phyloP scores from a whole-genome alignment of 1,140 invertebrate genomes.

The Penaeus indicus region DNA sequence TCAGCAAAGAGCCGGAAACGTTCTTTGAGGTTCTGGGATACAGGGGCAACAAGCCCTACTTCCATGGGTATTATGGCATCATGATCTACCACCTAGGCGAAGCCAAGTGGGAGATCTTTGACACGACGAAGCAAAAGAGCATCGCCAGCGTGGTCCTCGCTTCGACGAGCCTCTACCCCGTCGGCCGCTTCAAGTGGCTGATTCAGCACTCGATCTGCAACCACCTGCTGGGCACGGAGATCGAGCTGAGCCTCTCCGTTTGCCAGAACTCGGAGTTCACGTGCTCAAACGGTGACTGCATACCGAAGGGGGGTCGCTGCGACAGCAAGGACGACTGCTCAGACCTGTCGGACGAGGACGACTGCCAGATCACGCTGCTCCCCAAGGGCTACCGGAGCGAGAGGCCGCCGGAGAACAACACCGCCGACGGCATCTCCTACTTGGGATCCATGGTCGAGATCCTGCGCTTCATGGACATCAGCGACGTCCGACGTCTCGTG shows the following conservation, averaged over 20 bases:
- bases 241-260: slow-evolving; percentile 46
- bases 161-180: slow-evolving; percentile 36
- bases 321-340: slow-evolving; percentile 59
- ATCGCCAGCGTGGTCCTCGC: background rate
- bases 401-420: slow-evolving; percentile 36
- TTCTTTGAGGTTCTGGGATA: slow-evolving; percentile 54
- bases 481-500: background rate
- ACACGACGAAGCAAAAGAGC: slow-evolving; percentile 9
- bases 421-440: background rate
- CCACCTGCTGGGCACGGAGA: background rate
- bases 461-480: slow-evolving; percentile 36
- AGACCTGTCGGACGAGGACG: slow-evolving; percentile 60
- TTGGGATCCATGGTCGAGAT: slow-evolving; percentile 22
- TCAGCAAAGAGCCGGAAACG: slow-evolving; percentile 22
- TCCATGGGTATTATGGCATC: slow-evolving; percentile 55
- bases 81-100: slow-evolving; percentile 24
- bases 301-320: slow-evolving; percentile 49
- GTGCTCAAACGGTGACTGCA: slow-evolving; percentile 63
- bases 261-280: slow-evolving; percentile 53
- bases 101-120: slow-evolving; percentile 36
- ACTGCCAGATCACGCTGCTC: slow-evolving; percentile 44
- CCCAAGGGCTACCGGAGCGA: slow-evolving; percentile 40
- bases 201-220: slow-evolving; percentile 17
- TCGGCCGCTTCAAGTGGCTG: slow-evolving; percentile 35
- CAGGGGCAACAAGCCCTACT: slow-evolving; percentile 44